Base-by-base conservation (phyloP, 1,140 invertebrate genomes). In the Plodia interpunctella region DNA sequence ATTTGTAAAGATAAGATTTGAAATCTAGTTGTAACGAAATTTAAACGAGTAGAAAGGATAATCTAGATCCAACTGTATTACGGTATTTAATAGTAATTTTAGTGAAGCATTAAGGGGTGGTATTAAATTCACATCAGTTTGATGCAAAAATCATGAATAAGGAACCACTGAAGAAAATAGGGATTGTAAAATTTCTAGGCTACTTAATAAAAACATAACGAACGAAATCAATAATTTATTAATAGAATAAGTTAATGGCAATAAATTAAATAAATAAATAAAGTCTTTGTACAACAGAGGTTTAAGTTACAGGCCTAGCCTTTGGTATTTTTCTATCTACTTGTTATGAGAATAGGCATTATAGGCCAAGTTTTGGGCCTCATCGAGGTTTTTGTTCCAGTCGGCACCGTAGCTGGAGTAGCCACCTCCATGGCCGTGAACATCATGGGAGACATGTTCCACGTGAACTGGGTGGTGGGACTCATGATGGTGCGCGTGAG, bases 371-470 rank as follows among this genome's bases (percentile, higher is more conserved):
- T 83, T 80, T 55, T 89, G 87, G 17, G 76, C 80, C 9, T 89
- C 87, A 15, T 89, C 87, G 10, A 87, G 65, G 71, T 87, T 88
- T 60, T 88, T 88, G 83, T 78, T 87, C 86, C 86, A 89, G 73
- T 89, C 86, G 3, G 78, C 70, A 6, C 86, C 86, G 55, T 82
- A 86, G 55, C 79, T 72, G 11, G 81, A 83, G 68, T 74, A 80
- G 6, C 68, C 66, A 11, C 74, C 68, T 10, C 75, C 80, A 25
- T 83, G 77, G 5, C 80, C 55, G 25, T 61, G 76, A 5, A 63
- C 44, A 18, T 84, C 80, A 54, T 86, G 83, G 15, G 78, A 62
- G 0, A 80, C 54, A 21, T 87, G 84, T n/a, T 86, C 83, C 0
- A 86, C 75, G 20, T 83, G 83, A 10, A 80, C 79, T 8, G 81